Evolutionary conservation across 2,797 vertebrate species (phyloP), one percentile per base, ranked within the genome.

Genomic region (Ammospiza maritima): DNA sequence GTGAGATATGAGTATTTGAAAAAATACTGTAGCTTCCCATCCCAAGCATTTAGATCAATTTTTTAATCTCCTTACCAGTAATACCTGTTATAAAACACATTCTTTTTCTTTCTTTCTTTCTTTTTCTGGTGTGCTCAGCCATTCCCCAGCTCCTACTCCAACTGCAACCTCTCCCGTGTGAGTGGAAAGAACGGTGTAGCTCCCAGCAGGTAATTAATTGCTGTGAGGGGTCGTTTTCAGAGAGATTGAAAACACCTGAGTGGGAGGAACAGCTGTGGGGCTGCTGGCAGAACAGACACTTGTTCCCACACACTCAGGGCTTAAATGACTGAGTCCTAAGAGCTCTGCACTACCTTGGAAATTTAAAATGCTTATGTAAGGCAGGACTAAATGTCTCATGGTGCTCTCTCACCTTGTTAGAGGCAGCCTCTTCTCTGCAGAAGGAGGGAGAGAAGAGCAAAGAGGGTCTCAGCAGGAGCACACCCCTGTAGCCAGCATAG

Each of bases 351-450:
- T n/a, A 16, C 20, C 15, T 56, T 57, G 15, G 27, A 67, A 80
- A 86, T 67, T 11, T 20, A 40, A 60, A 71, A 44, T 27, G 48
- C 23, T 30, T 27, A 2, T 3, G 4, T 44, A 12, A 65, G 17
- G 26, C 3, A 48, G 9, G 6, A 7, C 4, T 69, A 45, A 50
- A 9, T 3, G 30, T 42, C 9, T 23, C 10, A 0, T 4, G 25
- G 19, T 58, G 42, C 15, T 76, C 14, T 19, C 50, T 82, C 50
- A 56, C 15, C 21, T 56, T 36, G 7, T 19, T 44, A 19, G 13
- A 81, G n/a, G 36, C 16, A 45, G 38, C 4, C 17, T 62, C 23
- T 45, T 54, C 56, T 50, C 27, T 27, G 1, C 2, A 3, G 4
- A 54, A 50, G 34, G 25, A 56, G 3, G 9, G 5, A 86, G 18